Percentiles rank a stretch among this genome's conserved stretches.
Conservation (phyloP, 1,140 invertebrate genomes). For the Drosophila murphyi region DNA sequence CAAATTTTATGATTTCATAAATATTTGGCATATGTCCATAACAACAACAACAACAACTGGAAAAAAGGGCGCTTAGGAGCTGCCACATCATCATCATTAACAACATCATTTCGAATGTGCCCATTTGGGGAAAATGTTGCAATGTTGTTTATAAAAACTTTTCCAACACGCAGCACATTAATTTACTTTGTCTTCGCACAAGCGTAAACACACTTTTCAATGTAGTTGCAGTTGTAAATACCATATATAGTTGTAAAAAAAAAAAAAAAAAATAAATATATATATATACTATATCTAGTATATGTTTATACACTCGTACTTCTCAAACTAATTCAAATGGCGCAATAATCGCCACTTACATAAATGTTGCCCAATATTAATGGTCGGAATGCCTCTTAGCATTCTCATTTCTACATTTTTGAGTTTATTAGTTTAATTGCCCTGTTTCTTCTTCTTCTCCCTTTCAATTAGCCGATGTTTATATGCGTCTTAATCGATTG, state of each 20-base stretch:
- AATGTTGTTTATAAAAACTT: constrained; percentile 75
- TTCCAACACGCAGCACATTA: constrained; percentile 69
- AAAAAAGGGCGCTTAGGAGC: constrained; percentile 6
- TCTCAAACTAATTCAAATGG: constrained; percentile 59
- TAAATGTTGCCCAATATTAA: constrained; percentile 73
- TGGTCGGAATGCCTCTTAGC: constrained; percentile 35
- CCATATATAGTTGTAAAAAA: background rate
- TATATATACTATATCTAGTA: background rate
- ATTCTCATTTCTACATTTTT: constrained; percentile 12
- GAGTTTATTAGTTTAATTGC: constrained; percentile 56
- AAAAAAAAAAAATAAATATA: no score
- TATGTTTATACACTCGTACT: constrained; percentile 7
- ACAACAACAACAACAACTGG: no score
- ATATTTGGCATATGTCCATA: constrained; percentile 58
- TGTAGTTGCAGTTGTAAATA: constrained; percentile 21
- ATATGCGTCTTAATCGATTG: constrained; percentile 7
- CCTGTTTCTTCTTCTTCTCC: background rate
- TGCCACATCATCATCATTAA: constrained; percentile 2
- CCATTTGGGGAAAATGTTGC: constrained; percentile 26
- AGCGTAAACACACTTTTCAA: constrained; percentile 62
- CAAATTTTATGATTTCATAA: constrained; percentile 84
- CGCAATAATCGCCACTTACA: constrained; percentile 77
- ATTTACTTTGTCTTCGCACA: constrained; percentile 73
- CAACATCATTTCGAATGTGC: background rate
- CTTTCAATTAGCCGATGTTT: background rate